phyloP scores from a whole-genome alignment of 2,888 invertebrate genomes.

The Dorcus parallelipipedus region DNA sequence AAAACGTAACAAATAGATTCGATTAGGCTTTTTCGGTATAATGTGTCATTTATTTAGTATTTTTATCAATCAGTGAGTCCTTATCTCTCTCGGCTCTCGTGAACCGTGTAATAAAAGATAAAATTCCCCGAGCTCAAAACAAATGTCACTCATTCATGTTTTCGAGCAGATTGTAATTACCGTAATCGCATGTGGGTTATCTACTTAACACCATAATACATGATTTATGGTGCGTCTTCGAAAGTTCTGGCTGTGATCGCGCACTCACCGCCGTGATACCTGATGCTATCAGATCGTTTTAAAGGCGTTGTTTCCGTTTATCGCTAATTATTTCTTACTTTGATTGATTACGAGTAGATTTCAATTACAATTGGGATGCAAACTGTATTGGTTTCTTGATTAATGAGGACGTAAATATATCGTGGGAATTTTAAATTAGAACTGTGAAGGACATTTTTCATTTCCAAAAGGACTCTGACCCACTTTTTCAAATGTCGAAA shows the following conservation, averaged over 20 bases:
- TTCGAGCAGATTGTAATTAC: slow-evolving; percentile 6
- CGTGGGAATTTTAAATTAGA: too few species aligned
- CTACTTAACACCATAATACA: slow-evolving; percentile 10
- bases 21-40: too few species aligned
- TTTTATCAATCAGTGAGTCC: background rate
- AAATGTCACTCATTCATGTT: slow-evolving; percentile 6
- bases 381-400: background rate
- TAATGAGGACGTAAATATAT: too few species aligned
- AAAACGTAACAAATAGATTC: too few species aligned
- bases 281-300: slow-evolving; percentile 7
- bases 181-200: slow-evolving; percentile 16
- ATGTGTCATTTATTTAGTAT: too few species aligned
- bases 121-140: background rate
- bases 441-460: too few species aligned
- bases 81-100: background rate
- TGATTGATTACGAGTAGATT: slow-evolving; percentile 12
- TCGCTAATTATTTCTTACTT: slow-evolving; percentile 15
- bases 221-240: slow-evolving; percentile 14
- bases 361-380: background rate
- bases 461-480: too few species aligned
- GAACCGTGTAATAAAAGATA: slow-evolving; percentile 18
- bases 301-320: slow-evolving; percentile 13
- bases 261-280: slow-evolving; percentile 1
- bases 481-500: too few species aligned
- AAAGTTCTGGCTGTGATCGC: slow-evolving; percentile 4